phyloP scores from a whole-genome alignment of 2,888 invertebrate species.

The Hyppa rectilinea region DNA sequence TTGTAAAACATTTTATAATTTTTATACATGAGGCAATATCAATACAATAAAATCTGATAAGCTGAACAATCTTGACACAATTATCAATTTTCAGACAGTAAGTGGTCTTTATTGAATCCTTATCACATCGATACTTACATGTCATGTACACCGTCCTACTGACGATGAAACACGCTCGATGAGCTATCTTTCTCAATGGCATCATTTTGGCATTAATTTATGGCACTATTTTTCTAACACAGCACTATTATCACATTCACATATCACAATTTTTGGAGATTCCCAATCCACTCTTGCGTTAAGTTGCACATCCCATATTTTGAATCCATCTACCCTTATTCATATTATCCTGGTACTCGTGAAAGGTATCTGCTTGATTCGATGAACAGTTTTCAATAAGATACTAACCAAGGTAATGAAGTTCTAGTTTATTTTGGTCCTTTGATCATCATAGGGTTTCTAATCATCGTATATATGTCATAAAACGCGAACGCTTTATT shows the following conservation, averaged over 20 bases:
- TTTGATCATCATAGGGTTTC: not conserved
- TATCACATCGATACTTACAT: conserved; percentile 79
- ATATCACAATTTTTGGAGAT: conserved; percentile 24
- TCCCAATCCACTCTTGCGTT: not conserved
- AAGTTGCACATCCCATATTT: not conserved
- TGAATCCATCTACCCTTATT: not conserved
- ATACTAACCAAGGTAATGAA: not conserved
- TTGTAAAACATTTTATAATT: conserved; percentile 7
- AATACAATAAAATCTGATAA: conserved; percentile 43
- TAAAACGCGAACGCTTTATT: not conserved
- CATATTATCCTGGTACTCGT: conserved; percentile 17
- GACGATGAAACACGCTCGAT: conserved; percentile 84
- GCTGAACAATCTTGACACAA: conserved; percentile 40
- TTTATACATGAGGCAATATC: not conserved
- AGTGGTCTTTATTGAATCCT: conserved; percentile 33
- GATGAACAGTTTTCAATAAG: not conserved
- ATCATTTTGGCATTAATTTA: conserved; percentile 73
- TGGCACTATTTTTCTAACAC: conserved; percentile 26
- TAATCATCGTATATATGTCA: not conserved
- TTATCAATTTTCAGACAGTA: conserved; percentile 32
- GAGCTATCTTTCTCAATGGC: conserved; percentile 81
- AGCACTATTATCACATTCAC: conserved; percentile 24
- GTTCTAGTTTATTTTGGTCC: not conserved
- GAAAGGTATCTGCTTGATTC: conserved; percentile 6
- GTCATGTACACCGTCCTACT: conserved; percentile 87